Percentiles rank a stretch among this genome's conserved stretches.
These are phyloP conservation scores for Stenoptilia bipunctidactyla DNA, from an alignment of 2,888 invertebrate species.

Conservation along the genomic window DNA sequence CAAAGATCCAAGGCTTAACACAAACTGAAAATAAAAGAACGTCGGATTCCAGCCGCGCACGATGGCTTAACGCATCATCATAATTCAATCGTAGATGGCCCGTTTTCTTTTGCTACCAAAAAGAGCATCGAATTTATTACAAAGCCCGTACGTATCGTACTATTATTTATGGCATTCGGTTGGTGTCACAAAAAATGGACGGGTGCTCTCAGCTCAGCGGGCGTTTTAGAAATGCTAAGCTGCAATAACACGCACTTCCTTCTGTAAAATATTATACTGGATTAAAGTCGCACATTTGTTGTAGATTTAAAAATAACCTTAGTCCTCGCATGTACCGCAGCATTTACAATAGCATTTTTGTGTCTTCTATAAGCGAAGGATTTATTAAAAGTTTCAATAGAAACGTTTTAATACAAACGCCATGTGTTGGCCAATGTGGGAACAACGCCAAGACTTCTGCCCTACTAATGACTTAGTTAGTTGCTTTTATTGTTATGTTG, in stretches of 20 bases:
- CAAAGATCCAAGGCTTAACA: conserved; percentile 36
- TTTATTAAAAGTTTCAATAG: conserved; percentile 57
- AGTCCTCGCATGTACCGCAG: conserved; percentile 10
- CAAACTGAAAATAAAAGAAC: conserved; percentile 55
- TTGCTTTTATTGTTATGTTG: conserved; percentile 41
- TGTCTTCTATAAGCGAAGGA: conserved; percentile 22
- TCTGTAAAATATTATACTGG: conserved; percentile 12
- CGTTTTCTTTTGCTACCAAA: conserved; percentile 54
- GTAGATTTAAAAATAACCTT: background rate
- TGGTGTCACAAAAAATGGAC: conserved; percentile 69
- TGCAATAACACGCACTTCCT: conserved; percentile 71
- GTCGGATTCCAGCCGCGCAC: conserved; percentile 46
- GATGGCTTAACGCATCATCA: conserved; percentile 64
- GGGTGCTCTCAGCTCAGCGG: conserved; percentile 68
- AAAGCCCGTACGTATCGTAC: conserved; percentile 56
- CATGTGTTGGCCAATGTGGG: conserved; percentile 67
- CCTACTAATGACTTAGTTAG: conserved; percentile 60
- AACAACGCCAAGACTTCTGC: conserved; percentile 63
- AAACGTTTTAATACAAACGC: conserved; percentile 47
- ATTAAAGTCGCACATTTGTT: conserved; percentile 1
- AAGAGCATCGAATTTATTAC: conserved; percentile 70
- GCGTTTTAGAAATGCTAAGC: conserved; percentile 62
- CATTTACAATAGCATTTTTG: conserved; percentile 32
- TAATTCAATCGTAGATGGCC: conserved; percentile 61
- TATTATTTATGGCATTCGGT: conserved; percentile 70